Conservation (phyloP, 1,140 invertebrate species). For the Rhyacophila brunnea region DNA sequence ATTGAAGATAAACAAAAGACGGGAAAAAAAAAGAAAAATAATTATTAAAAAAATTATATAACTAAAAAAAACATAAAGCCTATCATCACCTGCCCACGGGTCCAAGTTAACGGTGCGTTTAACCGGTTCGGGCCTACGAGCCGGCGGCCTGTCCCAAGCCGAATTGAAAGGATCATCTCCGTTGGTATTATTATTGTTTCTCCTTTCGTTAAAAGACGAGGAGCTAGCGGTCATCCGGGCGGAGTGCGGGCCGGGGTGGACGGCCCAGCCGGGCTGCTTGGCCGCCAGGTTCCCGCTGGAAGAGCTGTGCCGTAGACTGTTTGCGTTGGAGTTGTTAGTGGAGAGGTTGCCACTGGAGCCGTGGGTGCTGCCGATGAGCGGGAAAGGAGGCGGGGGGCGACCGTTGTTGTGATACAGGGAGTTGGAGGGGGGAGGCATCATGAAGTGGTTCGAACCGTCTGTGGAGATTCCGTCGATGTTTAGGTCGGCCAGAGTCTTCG, state of each 20-base stretch:
- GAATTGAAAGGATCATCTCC: conserved; percentile 26
- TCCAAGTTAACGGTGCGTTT: conserved; percentile 38
- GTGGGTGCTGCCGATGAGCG: conserved; percentile 31
- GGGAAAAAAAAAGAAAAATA: conserved; percentile 4
- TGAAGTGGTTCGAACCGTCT: conserved; percentile 38
- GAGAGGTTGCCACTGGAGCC: conserved; percentile 51
- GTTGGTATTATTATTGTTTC: conserved; percentile 27
- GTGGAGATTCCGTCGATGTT: conserved; percentile 68
- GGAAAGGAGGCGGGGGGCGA: conserved; percentile 43
- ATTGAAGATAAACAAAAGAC: no score
- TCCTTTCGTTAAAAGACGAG: conserved; percentile 22
- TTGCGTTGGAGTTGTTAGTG: conserved; percentile 19
- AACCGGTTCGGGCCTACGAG: conserved; percentile 21
- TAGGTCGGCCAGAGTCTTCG: conserved; percentile 87
- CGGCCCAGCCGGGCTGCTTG: conserved; percentile 22
- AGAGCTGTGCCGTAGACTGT: conserved; percentile 41
- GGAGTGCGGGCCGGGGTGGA: conserved; percentile 20
- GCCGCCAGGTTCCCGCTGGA: conserved; percentile 45
- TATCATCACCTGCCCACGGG: conserved; percentile 55
- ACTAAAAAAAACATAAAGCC: conserved; percentile 28
- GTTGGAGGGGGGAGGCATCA: no score
- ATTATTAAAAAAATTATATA: conserved; percentile 20
- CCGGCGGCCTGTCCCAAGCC: conserved; percentile 23
- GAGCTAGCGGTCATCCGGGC: conserved; percentile 17
- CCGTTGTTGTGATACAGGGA: conserved; percentile 42